Conservation (phyloP, 2,797 vertebrate genomes). For the Falco cherrug region DNA sequence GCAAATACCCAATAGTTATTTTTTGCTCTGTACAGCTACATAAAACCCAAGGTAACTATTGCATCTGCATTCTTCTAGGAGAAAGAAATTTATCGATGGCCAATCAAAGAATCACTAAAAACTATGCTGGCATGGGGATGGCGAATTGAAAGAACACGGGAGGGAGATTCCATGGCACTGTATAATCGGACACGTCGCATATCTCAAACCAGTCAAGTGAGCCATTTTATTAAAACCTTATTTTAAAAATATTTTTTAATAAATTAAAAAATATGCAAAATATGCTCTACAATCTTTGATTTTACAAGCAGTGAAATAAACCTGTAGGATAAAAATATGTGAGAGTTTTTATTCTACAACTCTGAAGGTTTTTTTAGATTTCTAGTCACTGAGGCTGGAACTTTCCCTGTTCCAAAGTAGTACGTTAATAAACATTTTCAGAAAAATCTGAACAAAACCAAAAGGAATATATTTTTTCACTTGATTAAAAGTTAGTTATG, state of each 20-base stretch:
- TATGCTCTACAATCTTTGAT: background rate
- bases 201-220: slow-evolving; percentile 92
- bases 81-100: slow-evolving; percentile 90
- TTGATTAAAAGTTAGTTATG: background rate
- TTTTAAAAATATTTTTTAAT: background rate
- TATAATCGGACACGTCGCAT: slow-evolving; percentile 88
- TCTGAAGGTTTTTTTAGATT: background rate
- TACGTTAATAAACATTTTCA: background rate
- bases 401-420: background rate
- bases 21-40: background rate
- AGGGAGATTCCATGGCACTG: slow-evolving; percentile 87
- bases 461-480: background rate
- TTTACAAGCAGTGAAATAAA: background rate
- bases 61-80: slow-evolving; percentile 76
- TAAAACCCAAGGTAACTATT: background rate
- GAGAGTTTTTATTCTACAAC: background rate
- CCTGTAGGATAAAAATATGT: background rate
- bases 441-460: background rate
- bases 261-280: background rate
- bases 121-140: slow-evolving; percentile 95
- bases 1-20: background rate
- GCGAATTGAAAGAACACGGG: slow-evolving; percentile 89
- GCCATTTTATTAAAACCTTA: background rate
- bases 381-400: background rate
- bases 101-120: slow-evolving; percentile 92